A percentile compares a stretch with the other conserved stretches of the same genome.
Conservation (phyloP, 2,888 invertebrate species). For the Nebria brevicollis region DNA sequence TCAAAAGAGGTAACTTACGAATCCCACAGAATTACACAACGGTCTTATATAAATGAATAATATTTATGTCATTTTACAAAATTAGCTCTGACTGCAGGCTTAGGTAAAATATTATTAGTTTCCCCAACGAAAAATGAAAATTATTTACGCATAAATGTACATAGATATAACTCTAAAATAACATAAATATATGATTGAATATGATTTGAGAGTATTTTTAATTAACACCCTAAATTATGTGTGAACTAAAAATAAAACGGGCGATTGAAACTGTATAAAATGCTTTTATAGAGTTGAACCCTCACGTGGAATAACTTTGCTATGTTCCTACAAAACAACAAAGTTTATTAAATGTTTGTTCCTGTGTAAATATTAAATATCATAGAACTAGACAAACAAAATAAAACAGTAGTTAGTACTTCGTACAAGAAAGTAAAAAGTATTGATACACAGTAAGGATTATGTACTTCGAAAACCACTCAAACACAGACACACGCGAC, state of each 20-base stretch:
- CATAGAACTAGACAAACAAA: too few species aligned
- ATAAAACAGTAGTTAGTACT: too few species aligned
- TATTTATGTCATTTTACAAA: background rate
- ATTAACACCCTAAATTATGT: too few species aligned
- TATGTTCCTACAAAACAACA: background rate
- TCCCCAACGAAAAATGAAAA: background rate
- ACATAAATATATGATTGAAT: too few species aligned
- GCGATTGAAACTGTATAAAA: too few species aligned
- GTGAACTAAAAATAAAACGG: too few species aligned
- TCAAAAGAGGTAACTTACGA: slow-evolving; percentile 6
- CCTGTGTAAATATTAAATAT: background rate
- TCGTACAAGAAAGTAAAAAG: background rate
- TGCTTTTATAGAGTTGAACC: background rate
- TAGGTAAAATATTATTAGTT: background rate
- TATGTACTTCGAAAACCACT: too few species aligned
- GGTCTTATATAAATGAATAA: too few species aligned
- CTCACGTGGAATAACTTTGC: background rate
- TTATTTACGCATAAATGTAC: background rate
- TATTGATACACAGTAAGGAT: background rate
- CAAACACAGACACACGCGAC: background rate
- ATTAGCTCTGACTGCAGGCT: background rate
- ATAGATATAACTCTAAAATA: too few species aligned
- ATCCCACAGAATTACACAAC: background rate
- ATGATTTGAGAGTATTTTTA: too few species aligned
- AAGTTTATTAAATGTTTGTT: background rate